Evolutionary conservation across 2,113 vertebrate species (phyloP).

Genomic region (Mobula birostris): DNA sequence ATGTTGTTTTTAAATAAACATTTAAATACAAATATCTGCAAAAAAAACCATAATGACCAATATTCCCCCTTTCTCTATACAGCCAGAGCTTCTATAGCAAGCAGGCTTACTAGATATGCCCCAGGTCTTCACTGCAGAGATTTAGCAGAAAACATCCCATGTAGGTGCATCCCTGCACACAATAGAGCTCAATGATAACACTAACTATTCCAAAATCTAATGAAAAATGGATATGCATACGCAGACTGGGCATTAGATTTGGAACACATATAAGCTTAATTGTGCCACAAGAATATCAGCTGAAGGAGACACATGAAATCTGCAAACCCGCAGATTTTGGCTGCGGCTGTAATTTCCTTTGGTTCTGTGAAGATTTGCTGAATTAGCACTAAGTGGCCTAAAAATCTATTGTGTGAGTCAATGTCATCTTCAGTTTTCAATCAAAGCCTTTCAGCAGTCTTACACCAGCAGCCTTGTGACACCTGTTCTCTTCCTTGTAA

Average conservation of each 20-base stretch:
- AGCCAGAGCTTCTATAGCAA: not conserved
- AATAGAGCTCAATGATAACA: not conserved
- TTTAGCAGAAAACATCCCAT: not conserved
- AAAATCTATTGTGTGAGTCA: constrained; percentile 17
- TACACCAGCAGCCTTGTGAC: not conserved
- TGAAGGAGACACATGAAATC: not conserved
- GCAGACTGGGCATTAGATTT: not conserved
- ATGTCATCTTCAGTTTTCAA: constrained; percentile 30
- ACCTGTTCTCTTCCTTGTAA: constrained; percentile 17
- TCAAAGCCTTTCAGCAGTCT: not conserved
- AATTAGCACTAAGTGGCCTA: constrained; percentile 9
- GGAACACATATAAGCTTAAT: not conserved
- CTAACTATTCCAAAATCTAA: not conserved
- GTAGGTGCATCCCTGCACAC: not conserved
- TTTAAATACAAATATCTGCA: not conserved
- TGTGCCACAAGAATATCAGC: not conserved
- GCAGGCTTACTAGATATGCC: not conserved
- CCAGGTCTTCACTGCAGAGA: not conserved
- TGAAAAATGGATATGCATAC: not conserved
- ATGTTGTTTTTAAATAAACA: not conserved
- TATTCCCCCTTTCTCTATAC: not conserved
- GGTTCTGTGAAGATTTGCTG: constrained; percentile 10
- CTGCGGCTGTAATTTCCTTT: constrained; percentile 21
- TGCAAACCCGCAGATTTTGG: not conserved
- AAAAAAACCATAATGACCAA: not conserved